Conservation (phyloP, 2,888 invertebrate genomes). For the Cyclophora punctaria region DNA sequence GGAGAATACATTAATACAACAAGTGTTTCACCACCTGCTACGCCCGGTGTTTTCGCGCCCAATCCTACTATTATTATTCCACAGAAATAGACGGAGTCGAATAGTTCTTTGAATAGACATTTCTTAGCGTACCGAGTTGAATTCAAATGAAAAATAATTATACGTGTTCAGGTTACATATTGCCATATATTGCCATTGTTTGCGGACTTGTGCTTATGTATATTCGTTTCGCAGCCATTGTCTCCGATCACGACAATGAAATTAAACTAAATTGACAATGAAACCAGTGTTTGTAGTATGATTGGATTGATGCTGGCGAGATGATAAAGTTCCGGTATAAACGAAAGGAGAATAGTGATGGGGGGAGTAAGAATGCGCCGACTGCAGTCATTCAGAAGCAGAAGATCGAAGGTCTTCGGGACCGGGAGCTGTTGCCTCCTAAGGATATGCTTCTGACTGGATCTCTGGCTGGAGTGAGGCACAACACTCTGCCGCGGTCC, state of each 20-base stretch:
- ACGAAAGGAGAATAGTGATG: constrained; percentile 72
- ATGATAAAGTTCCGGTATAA: constrained; percentile 82
- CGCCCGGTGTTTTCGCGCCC: constrained; percentile 57
- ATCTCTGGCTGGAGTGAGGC: constrained; percentile 55
- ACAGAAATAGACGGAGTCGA: constrained; percentile 18
- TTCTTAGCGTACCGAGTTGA: constrained; percentile 39
- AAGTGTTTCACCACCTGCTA: constrained; percentile 52
- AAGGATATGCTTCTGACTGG: constrained; percentile 61
- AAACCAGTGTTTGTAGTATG: constrained; percentile 20
- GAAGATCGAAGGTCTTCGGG: constrained; percentile 62
- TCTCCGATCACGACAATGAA: constrained; percentile 39
- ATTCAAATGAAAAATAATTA: constrained; percentile 53
- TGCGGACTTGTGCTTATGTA: constrained; percentile 41
- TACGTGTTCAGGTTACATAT: constrained; percentile 66
- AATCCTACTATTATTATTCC: constrained; percentile 28
- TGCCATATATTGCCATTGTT: constrained; percentile 46
- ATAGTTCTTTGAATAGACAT: constrained; percentile 28
- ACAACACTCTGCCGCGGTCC: constrained; percentile 63
- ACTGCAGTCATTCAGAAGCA: constrained; percentile 58
- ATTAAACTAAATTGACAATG: constrained; percentile 42
- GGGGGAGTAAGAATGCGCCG: constrained; percentile 39
- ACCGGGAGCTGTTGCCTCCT: constrained; percentile 61
- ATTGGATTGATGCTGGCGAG: constrained; percentile 49
- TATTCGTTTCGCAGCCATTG: constrained; percentile 58
- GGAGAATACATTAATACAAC: constrained; percentile 29